phyloP scores from a whole-genome alignment of 2,888 invertebrate genomes.

The Uropetala carovei region DNA sequence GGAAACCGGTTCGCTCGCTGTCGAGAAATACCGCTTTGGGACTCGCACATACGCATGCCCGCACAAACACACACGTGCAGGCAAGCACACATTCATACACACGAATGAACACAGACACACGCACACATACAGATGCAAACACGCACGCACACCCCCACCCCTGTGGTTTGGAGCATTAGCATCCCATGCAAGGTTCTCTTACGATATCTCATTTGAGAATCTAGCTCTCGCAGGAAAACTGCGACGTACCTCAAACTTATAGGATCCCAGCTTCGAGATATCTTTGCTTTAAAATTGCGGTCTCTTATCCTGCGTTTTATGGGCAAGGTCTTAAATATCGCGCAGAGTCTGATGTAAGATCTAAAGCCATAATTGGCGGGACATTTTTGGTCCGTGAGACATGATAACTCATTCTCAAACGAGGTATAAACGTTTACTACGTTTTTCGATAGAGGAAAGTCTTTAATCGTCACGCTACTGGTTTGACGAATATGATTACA shows the following conservation, averaged over 20 bases:
- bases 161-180: constrained; percentile 29
- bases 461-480: too few relatives aligned
- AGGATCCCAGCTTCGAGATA: constrained; percentile 1
- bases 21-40: not conserved
- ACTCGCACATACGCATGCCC: not conserved
- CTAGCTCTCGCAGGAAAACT: constrained; percentile 27
- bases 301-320: not conserved
- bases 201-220: constrained; percentile 10
- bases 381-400: not conserved
- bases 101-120: not conserved
- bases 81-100: not conserved
- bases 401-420: not conserved
- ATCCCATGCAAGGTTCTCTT: constrained; percentile 11
- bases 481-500: too few relatives aligned
- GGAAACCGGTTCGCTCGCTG: constrained; percentile 38
- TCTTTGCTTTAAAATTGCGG: constrained; percentile 42
- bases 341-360: not conserved
- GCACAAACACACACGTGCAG: not conserved
- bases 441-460: too few relatives aligned
- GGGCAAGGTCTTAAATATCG: not conserved
- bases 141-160: not conserved
- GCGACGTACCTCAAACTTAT: not conserved
- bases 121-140: not conserved
- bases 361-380: not conserved
- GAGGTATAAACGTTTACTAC: too few relatives aligned